Conservation (phyloP, 2,113 vertebrate species). For the Silurus glanis region DNA sequence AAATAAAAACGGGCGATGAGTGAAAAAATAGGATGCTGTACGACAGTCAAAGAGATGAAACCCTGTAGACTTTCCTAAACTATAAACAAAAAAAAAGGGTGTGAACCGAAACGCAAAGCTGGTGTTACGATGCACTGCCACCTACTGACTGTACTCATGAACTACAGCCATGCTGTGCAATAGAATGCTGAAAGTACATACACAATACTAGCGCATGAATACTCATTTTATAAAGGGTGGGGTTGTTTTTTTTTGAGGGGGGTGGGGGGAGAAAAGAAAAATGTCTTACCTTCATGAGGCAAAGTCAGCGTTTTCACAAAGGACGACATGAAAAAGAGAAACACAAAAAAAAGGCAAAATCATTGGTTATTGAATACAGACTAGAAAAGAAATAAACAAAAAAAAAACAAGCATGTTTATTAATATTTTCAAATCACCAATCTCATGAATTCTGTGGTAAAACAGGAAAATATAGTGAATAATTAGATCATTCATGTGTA, state of each 20-base stretch:
- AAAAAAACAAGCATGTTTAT: not conserved
- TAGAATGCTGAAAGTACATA: no score
- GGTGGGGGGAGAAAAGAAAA: not conserved
- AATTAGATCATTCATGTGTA: no score
- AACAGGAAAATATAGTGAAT: not conserved
- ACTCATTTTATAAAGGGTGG: not conserved
- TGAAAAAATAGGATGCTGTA: not conserved
- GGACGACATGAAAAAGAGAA: slow-evolving; percentile 42
- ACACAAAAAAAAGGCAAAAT: not conserved
- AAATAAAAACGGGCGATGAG: not conserved
- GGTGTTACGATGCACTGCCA: slow-evolving; percentile 62
- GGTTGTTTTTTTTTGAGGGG: not conserved
- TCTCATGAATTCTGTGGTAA: not conserved
- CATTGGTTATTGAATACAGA: not conserved
- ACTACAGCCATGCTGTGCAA: not conserved
- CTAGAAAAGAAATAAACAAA: not conserved
- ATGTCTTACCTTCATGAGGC: slow-evolving; percentile 65
- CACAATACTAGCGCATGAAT: no score
- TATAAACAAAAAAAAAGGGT: not conserved
- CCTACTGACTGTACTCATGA: slow-evolving; percentile 60
- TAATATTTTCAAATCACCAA: not conserved
- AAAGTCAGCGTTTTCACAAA: not conserved
- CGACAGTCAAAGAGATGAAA: not conserved
- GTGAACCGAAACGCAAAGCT: not conserved
- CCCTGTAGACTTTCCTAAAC: not conserved